Evolutionary conservation across 2,797 vertebrate genomes (phyloP).

Genomic region (Poliocrania exsul): DNA sequence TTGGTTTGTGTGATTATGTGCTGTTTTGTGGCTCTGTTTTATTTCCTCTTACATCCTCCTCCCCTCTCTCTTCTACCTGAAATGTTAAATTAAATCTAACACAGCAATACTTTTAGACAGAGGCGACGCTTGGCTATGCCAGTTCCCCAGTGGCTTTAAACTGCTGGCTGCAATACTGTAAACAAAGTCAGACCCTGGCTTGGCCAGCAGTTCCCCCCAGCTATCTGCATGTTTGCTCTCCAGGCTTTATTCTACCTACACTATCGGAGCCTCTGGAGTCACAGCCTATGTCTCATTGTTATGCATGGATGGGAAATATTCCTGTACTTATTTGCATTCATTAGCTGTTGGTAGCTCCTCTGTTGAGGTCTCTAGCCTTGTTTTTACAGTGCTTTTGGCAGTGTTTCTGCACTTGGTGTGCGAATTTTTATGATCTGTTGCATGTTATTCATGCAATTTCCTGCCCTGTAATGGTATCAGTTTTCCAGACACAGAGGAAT

Average conservation of each 20-base stretch:
- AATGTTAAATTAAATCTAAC: neutral
- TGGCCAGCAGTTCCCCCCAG: slow-evolving; percentile 10
- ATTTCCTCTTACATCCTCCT: slow-evolving; percentile 28
- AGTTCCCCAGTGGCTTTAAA: slow-evolving; percentile 14
- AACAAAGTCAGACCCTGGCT: slow-evolving; percentile 21
- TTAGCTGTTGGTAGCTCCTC: slow-evolving; percentile 75
- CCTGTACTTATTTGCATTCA: slow-evolving; percentile 77
- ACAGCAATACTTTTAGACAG: neutral
- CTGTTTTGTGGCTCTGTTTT: neutral
- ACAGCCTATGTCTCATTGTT: slow-evolving; percentile 70
- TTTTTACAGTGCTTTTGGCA: slow-evolving; percentile 79
- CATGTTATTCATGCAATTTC: slow-evolving; percentile 85
- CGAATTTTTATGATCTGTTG: slow-evolving; percentile 82
- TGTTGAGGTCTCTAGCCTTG: slow-evolving; percentile 77
- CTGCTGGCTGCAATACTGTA: slow-evolving; percentile 36
- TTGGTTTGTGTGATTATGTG: neutral
- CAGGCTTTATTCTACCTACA: slow-evolving; percentile 59
- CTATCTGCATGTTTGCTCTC: slow-evolving; percentile 2
- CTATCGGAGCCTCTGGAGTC: slow-evolving; percentile 48
- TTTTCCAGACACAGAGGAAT: slow-evolving; percentile 81
- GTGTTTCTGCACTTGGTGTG: slow-evolving; percentile 75
- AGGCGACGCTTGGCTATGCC: neutral
- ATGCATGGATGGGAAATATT: slow-evolving; percentile 72
- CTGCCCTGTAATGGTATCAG: slow-evolving; percentile 85
- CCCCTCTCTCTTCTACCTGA: slow-evolving; percentile 2